Percentiles rank a stretch among this genome's conserved stretches.
Evolutionary conservation across 2,113 vertebrate species (phyloP).

Genomic region (Forbesichthys agassizii): DNA sequence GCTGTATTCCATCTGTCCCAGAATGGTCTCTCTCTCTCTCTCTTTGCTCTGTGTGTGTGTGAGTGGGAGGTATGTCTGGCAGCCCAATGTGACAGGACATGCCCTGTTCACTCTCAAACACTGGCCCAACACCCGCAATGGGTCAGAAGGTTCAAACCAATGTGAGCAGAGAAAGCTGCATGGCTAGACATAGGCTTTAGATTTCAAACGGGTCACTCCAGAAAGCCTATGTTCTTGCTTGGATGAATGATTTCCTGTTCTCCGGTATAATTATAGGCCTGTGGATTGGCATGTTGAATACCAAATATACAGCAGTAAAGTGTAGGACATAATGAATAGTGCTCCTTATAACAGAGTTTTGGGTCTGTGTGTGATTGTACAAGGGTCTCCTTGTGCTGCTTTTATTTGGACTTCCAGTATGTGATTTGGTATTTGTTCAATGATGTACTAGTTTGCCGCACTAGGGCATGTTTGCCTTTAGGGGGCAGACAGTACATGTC

Average conservation of each 20-base stretch:
- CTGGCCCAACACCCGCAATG: slow-evolving; percentile 40
- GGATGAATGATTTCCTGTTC: slow-evolving; percentile 1
- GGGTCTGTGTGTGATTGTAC: no score
- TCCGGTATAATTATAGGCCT: not conserved
- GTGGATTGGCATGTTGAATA: not conserved
- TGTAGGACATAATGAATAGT: no score
- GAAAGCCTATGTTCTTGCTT: slow-evolving; percentile 23
- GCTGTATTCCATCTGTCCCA: slow-evolving; percentile 21
- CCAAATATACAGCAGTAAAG: no score
- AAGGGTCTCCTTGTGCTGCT: no score
- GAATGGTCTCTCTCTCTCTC: slow-evolving; percentile 23
- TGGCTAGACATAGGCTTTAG: slow-evolving; percentile 24
- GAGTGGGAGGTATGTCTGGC: slow-evolving; percentile 17
- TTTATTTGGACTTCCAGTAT: no score
- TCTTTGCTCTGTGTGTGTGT: slow-evolving; percentile 17
- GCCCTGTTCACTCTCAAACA: slow-evolving; percentile 34
- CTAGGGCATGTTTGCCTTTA: slow-evolving; percentile 48
- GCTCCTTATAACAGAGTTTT: no score
- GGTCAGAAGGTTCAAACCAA: slow-evolving; percentile 27
- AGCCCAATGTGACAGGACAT: slow-evolving; percentile 25
- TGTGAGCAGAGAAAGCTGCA: slow-evolving; percentile 30
- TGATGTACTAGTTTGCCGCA: slow-evolving; percentile 6
- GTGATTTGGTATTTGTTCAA: no score
- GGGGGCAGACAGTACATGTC: slow-evolving; percentile 64
- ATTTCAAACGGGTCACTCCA: slow-evolving; percentile 17